Conservation (phyloP, 2,888 invertebrate genomes). For the Drosophila setosimentum region DNA sequence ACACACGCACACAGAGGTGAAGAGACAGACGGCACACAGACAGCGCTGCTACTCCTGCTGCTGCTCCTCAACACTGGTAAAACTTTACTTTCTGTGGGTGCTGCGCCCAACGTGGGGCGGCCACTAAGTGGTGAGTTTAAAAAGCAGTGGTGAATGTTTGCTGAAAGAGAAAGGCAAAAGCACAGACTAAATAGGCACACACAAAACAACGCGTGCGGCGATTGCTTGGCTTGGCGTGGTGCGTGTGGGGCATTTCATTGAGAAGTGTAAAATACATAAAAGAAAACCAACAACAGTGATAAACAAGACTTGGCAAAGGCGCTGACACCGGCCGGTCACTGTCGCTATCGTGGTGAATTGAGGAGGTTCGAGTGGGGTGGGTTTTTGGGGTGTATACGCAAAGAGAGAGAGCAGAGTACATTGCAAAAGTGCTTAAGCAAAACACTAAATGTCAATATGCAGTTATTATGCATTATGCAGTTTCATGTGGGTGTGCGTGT, state of each 20-base stretch:
- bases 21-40: constrained; percentile 35
- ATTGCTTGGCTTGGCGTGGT: constrained; percentile 27
- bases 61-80: constrained; percentile 36
- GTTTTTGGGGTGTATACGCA: constrained; percentile 9
- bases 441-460: constrained; percentile 40
- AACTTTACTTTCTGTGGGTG: constrained; percentile 51
- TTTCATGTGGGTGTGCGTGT: background rate
- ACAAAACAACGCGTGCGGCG: constrained; percentile 60
- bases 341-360: constrained; percentile 37
- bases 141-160: constrained; percentile 66
- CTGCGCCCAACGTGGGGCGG: constrained; percentile 58
- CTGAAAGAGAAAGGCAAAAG: constrained; percentile 72
- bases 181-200: constrained; percentile 20
- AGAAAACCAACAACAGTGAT: constrained; percentile 36
- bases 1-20: constrained; percentile 45
- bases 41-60: constrained; percentile 12
- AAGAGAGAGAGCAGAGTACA: constrained; percentile 24
- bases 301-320: constrained; percentile 65
- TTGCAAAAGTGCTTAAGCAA: constrained; percentile 26
- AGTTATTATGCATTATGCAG: constrained; percentile 39
- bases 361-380: constrained; percentile 13
- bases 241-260: constrained; percentile 72
- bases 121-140: constrained; percentile 57
- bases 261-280: constrained; percentile 65
- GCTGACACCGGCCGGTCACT: constrained; percentile 76